Evolutionary conservation across 2,113 vertebrate genomes (phyloP).

Genomic region (Monarcha castaneiventris): DNA sequence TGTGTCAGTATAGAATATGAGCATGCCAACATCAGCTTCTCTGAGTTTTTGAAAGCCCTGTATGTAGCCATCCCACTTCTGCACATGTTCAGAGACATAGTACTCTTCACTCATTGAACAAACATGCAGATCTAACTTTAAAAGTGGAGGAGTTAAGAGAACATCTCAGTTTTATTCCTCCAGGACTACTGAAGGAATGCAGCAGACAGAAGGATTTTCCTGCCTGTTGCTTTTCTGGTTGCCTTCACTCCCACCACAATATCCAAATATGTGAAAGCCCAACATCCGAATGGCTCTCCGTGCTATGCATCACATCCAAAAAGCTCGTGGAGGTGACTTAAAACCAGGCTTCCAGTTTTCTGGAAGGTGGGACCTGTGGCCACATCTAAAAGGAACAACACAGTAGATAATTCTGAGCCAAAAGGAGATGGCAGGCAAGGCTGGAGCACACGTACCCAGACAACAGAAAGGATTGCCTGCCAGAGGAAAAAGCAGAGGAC

Average conservation of each 20-base stretch:
- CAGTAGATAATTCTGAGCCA: neutral
- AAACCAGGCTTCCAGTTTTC: neutral
- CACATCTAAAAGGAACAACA: neutral
- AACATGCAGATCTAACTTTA: neutral
- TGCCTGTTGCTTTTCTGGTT: neutral
- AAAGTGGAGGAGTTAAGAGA: neutral
- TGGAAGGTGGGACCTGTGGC: neutral
- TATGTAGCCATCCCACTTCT: neutral
- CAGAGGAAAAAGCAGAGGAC: neutral
- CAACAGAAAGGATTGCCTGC: neutral
- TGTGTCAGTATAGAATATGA: neutral
- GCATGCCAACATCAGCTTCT: neutral
- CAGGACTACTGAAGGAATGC: neutral
- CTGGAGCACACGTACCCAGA: neutral
- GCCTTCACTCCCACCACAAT: neutral
- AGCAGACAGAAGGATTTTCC: neutral
- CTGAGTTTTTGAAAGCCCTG: neutral
- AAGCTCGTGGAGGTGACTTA: neutral
- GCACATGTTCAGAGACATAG: neutral
- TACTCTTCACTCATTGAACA: neutral
- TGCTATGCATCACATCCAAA: neutral
- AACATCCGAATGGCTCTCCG: neutral
- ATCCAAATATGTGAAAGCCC: neutral
- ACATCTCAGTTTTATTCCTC: neutral
- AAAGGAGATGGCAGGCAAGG: neutral